Evolutionary conservation across 2,113 vertebrate species (phyloP).

Genomic region (Malaclemys terrapin): DNA sequence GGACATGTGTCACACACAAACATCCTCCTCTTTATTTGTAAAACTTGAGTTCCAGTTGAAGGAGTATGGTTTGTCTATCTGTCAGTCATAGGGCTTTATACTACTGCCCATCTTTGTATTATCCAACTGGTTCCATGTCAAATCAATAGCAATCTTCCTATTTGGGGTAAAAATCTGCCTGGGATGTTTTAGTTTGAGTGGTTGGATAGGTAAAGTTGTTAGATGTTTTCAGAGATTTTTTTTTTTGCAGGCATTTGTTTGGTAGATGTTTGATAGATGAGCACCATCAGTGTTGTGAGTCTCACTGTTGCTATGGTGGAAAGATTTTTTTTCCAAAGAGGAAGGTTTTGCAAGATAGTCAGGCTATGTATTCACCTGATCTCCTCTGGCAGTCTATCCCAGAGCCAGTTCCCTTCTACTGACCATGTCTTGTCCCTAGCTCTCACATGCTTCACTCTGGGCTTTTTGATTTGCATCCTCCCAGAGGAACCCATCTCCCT

Average conservation of each 20-base stretch:
- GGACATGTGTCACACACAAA: neutral
- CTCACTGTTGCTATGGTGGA: neutral
- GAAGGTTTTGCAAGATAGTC: neutral
- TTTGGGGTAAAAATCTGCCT: neutral
- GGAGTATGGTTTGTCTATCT: neutral
- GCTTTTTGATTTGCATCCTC: neutral
- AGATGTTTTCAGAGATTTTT: neutral
- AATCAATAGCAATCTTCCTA: neutral
- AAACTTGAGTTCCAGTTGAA: neutral
- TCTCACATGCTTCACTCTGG: neutral
- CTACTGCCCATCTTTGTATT: neutral
- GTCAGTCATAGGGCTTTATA: neutral
- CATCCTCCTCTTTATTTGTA: neutral
- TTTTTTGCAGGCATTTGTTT: neutral
- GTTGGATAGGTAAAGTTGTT: neutral
- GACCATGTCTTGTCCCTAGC: neutral
- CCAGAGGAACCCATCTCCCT: neutral
- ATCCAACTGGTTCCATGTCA: neutral
- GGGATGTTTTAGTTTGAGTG: neutral
- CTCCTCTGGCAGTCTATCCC: neutral
- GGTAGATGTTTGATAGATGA: neutral
- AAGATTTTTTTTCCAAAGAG: neutral
- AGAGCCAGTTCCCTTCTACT: neutral
- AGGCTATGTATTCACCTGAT: neutral
- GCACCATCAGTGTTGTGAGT: neutral